phyloP scores from a whole-genome alignment of 2,888 invertebrate genomes.

The Diaprepes abbreviatus region DNA sequence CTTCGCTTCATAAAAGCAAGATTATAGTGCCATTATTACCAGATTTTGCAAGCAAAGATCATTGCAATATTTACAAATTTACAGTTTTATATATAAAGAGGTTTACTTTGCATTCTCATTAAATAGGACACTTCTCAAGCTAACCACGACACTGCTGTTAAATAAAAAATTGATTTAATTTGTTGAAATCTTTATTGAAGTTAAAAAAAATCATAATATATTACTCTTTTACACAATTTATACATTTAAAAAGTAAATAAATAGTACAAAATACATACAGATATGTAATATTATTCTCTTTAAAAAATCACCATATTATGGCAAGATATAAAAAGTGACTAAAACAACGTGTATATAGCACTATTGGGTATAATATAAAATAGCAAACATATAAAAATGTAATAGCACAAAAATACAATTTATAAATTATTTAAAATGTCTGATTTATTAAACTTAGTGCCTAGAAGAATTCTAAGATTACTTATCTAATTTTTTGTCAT shows the following conservation, averaged over 20 bases:
- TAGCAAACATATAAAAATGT: constrained; percentile 1
- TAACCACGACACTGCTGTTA: too few species aligned
- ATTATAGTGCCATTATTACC: too few species aligned
- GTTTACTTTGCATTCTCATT: too few species aligned
- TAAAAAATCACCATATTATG: constrained; percentile 29
- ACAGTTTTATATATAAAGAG: too few species aligned
- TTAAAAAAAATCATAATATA: constrained; percentile 28
- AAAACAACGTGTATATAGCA: neutral
- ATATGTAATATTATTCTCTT: constrained; percentile 25
- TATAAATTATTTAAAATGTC: neutral
- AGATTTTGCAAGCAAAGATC: too few species aligned
- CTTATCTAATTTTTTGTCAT: neutral
- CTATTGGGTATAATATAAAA: neutral
- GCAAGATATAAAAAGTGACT: constrained; percentile 35
- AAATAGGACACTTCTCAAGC: too few species aligned
- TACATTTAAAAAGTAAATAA: constrained; percentile 23
- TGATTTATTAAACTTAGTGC: neutral
- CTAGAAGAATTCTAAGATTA: neutral
- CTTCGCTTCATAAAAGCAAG: too few species aligned
- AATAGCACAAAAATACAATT: constrained; percentile 5
- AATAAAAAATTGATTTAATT: too few species aligned
- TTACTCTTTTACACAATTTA: constrained; percentile 25
- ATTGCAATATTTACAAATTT: too few species aligned
- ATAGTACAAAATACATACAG: constrained; percentile 35
- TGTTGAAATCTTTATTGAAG: constrained; percentile 27